Evolutionary conservation across 2,113 vertebrate species (phyloP), one percentile per base, ranked within the genome.

Genomic region (Periophthalmus modestus): DNA sequence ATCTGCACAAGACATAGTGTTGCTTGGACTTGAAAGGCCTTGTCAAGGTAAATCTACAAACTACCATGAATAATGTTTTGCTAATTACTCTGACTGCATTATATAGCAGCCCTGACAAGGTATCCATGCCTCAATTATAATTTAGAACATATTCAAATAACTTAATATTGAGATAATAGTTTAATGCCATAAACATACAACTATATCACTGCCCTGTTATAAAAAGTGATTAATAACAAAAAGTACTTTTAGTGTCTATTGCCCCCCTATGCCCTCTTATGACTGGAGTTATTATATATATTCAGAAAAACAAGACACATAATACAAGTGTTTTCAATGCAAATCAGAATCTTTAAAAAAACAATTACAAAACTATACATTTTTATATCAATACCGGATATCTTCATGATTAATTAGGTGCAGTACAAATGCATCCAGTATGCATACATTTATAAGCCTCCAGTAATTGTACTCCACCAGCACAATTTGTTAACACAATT

Each of bases 401-500:
- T 55, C 19, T 55, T 55, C 52, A 55, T 55, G 52, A 55, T 21
- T 2, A 28, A 59, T 24, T 28, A 52, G 66, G 73, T 52, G 58
- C 16, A 66, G 52, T 21, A 55, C 52, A 55, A 55, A 55, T n/a
- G 52, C 52, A 72, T n/a, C 7, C 57, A 70, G 15, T 18, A 18
- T 52, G 62, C n/a, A n/a, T n/a, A n/a, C 19, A 19, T 79, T 77
- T 81, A 75, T 68, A 58, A 81, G 66, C 34, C 79, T 66, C 39
- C 74, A 78, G 74, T 63, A 78, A 68, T 19, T 3, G 67, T 47
- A 36, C 10, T 77, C 66, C 70, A 69, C 67, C 5, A 24, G 74
- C 76, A 62, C 70, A 75, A 75, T 77, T 77, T 85, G 82, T 86
- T 72, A 62, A 66, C 78, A 66, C 73, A 61, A 71, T 78, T 72